Evolutionary conservation across 2,888 invertebrate genomes (phyloP).

Genomic region (Phortica magna): DNA sequence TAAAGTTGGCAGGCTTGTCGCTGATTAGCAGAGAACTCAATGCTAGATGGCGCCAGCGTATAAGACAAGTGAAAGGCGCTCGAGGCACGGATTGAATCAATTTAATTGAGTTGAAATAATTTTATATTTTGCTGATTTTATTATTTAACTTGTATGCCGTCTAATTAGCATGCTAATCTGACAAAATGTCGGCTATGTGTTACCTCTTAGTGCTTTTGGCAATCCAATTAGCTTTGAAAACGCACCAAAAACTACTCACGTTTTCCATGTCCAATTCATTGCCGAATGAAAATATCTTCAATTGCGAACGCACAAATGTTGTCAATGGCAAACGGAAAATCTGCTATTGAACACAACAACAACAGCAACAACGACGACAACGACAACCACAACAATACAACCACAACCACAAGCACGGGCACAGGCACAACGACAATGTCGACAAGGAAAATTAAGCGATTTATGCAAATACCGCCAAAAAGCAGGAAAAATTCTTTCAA

Average conservation of each 20-base stretch:
- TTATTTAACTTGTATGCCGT: no score
- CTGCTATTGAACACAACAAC: conserved; percentile 42
- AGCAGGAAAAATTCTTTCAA: conserved; percentile 8
- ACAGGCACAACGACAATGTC: conserved; percentile 35
- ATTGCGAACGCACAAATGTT: not conserved
- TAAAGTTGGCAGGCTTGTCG: not conserved
- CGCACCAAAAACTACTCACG: conserved; percentile 6
- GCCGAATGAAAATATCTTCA: not conserved
- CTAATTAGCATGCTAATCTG: no score
- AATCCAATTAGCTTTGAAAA: not conserved
- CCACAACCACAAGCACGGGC: conserved; percentile 40
- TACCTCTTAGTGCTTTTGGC: not conserved
- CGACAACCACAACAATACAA: conserved; percentile 34
- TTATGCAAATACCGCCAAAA: conserved; percentile 23
- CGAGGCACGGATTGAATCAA: no score
- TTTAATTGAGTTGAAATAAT: no score
- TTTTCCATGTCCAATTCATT: not conserved
- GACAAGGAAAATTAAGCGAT: conserved; percentile 35
- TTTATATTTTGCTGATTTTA: no score
- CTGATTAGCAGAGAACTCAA: not conserved
- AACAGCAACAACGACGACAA: conserved; percentile 41
- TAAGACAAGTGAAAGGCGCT: not conserved
- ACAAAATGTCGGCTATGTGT: no score
- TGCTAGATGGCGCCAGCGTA: conserved; percentile 1
- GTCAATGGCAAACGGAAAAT: not conserved